Evolutionary conservation across 2,797 vertebrate species (phyloP).

Genomic region (Gambelia wislizenii): DNA sequence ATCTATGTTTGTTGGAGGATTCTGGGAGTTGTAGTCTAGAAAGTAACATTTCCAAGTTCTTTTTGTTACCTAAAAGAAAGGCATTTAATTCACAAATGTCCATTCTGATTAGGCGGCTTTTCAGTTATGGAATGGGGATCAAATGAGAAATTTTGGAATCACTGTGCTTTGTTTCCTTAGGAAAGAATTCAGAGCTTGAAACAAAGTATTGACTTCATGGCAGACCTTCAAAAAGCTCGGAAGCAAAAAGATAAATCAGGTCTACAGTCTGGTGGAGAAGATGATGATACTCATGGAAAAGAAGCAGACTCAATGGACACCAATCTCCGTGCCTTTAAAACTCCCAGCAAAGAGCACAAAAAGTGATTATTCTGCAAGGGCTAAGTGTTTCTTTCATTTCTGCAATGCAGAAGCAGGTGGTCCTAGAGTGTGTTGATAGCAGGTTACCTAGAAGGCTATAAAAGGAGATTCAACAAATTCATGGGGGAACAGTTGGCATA

Average conservation of each 20-base stretch:
- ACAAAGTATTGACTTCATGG: slow-evolving; percentile 98
- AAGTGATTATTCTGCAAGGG: slow-evolving; percentile 79
- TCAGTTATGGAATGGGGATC: background rate
- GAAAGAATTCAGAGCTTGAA: slow-evolving; percentile 95
- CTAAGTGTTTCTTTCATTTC: slow-evolving; percentile 2
- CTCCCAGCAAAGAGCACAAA: slow-evolving; percentile 83
- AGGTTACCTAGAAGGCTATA: background rate
- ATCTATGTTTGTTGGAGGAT: too few species aligned
- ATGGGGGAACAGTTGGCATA: background rate
- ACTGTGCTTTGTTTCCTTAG: slow-evolving; percentile 71
- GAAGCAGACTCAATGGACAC: slow-evolving; percentile 77
- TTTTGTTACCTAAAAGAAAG: background rate
- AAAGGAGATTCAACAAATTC: background rate
- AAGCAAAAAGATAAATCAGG: slow-evolving; percentile 85
- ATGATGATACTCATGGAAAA: slow-evolving; percentile 74
- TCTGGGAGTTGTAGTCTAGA: background rate
- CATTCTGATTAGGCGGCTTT: background rate
- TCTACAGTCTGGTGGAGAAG: slow-evolving; percentile 72
- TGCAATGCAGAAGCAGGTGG: background rate
- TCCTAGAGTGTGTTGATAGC: too few species aligned
- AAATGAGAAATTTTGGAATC: background rate
- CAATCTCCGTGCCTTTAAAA: slow-evolving; percentile 84
- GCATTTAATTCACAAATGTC: background rate
- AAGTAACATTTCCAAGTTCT: background rate
- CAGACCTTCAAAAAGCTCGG: slow-evolving; percentile 87